A percentile compares a stretch with the other conserved stretches of the same genome.
Evolutionary conservation across 2,888 invertebrate genomes (phyloP).

Genomic region (Holacanthella duospinosa): DNA sequence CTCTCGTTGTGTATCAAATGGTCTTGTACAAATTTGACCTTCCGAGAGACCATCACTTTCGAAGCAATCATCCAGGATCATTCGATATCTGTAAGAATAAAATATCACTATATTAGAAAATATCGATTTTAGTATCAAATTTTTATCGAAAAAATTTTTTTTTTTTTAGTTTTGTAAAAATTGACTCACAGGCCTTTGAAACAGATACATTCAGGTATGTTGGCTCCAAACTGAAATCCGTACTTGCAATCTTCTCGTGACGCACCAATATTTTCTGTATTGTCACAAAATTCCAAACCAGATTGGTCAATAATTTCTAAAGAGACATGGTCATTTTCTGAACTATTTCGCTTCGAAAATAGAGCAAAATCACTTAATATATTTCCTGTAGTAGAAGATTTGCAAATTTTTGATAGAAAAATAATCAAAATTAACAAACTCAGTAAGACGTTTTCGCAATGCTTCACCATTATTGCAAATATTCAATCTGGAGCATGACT

Average conservation of each 20-base stretch:
- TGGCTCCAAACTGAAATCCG: background rate
- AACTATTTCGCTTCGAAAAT: too few species aligned
- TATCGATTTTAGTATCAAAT: background rate
- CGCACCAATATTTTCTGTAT: background rate
- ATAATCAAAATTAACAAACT: too few species aligned
- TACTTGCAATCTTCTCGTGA: background rate
- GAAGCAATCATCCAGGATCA: background rate
- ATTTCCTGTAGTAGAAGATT: too few species aligned
- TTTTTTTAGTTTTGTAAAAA: too few species aligned
- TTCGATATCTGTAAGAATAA: background rate
- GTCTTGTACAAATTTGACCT: background rate
- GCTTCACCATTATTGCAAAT: too few species aligned
- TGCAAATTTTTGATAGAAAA: too few species aligned
- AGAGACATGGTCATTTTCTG: too few species aligned
- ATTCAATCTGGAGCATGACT: too few species aligned
- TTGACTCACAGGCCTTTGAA: background rate
- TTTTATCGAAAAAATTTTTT: too few species aligned
- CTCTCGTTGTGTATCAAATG: conserved; percentile 2
- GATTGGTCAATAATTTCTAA: background rate
- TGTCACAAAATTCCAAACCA: background rate
- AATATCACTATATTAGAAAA: background rate
- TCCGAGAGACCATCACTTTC: conserved; percentile 1
- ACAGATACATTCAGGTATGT: background rate
- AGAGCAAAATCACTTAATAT: too few species aligned
- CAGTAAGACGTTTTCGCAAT: too few species aligned